phyloP scores from a whole-genome alignment of 2,797 vertebrate genomes.

The Acestrorhynchus altus region DNA sequence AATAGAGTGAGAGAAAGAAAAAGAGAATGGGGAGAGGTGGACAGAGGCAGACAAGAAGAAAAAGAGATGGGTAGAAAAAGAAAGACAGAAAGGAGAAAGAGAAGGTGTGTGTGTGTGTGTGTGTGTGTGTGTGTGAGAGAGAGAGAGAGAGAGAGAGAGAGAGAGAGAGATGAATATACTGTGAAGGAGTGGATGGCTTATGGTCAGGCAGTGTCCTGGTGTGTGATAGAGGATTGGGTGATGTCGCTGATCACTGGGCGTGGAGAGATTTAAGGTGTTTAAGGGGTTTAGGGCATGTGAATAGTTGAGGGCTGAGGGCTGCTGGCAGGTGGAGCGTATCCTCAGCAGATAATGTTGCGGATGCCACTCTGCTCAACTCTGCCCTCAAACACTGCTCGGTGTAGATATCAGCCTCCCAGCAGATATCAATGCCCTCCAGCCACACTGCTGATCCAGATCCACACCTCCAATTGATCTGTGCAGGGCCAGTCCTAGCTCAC shows the following conservation, averaged over 20 bases:
- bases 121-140: background rate
- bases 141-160: background rate
- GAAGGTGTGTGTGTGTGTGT: background rate
- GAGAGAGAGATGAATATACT: conserved; percentile 33
- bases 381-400: conserved; percentile 68
- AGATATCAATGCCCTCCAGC: conserved; percentile 80
- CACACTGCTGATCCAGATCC: conserved; percentile 78
- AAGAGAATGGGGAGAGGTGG: background rate
- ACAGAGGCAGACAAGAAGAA: background rate
- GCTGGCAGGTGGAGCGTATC: conserved; percentile 64
- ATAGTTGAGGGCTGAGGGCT: conserved; percentile 63
- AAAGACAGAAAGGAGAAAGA: conserved; percentile 29
- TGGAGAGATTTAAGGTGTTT: conserved; percentile 43
- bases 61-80: conserved; percentile 57
- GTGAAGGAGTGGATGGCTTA: conserved; percentile 35
- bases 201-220: conserved; percentile 30
- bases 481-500: conserved; percentile 78
- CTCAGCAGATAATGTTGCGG: conserved; percentile 70
- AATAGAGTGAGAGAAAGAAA: background rate
- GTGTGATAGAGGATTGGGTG: conserved; percentile 13
- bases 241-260: conserved; percentile 26
- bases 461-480: conserved; percentile 87
- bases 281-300: conserved; percentile 61
- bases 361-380: conserved; percentile 76
- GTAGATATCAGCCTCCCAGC: conserved; percentile 80